phyloP scores from a whole-genome alignment of 2,113 vertebrate genomes.

The Phylloscopus whistleri region DNA sequence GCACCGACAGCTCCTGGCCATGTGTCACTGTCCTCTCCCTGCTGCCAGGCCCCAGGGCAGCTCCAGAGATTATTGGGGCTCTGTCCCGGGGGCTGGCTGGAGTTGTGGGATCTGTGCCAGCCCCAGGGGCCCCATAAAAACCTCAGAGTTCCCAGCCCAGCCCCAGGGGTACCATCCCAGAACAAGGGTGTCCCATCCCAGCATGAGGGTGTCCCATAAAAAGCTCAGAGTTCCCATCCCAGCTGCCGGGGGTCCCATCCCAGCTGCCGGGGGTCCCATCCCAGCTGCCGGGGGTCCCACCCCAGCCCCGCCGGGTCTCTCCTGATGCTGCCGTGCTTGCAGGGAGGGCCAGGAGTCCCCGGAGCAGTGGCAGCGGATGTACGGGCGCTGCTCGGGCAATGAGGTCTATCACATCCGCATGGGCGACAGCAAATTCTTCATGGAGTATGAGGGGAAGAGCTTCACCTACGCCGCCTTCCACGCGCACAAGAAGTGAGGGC shows the following conservation, averaged over 20 bases:
- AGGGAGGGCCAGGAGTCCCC: slow-evolving; percentile 95
- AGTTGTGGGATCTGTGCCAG: not conserved
- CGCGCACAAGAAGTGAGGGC: slow-evolving; percentile 91
- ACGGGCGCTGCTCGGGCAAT: slow-evolving; percentile 93
- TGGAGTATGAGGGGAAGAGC: slow-evolving; percentile 94
- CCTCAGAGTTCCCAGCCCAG: too few species aligned
- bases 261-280: too few species aligned
- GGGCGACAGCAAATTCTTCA: slow-evolving; percentile 97
- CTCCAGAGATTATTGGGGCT: not conserved
- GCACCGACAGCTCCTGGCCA: rapidly evolving
- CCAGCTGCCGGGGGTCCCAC: not conserved
- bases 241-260: not conserved
- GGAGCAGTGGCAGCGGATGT: slow-evolving; percentile 94
- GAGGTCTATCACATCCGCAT: slow-evolving; percentile 95
- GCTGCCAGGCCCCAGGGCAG: not conserved
- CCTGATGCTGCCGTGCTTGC: not conserved
- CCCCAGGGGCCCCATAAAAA: too few species aligned
- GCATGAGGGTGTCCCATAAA: not conserved
- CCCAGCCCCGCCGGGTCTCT: not conserved
- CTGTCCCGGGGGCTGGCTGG: not conserved
- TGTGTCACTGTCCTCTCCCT: not conserved
- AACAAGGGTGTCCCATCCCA: not conserved
- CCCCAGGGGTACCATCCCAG: not conserved
- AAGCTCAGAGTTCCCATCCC: not conserved
- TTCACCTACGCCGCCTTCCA: slow-evolving; percentile 97